phyloP scores from a whole-genome alignment of 2,888 invertebrate genomes.

The Caenorhabditis sinica region DNA sequence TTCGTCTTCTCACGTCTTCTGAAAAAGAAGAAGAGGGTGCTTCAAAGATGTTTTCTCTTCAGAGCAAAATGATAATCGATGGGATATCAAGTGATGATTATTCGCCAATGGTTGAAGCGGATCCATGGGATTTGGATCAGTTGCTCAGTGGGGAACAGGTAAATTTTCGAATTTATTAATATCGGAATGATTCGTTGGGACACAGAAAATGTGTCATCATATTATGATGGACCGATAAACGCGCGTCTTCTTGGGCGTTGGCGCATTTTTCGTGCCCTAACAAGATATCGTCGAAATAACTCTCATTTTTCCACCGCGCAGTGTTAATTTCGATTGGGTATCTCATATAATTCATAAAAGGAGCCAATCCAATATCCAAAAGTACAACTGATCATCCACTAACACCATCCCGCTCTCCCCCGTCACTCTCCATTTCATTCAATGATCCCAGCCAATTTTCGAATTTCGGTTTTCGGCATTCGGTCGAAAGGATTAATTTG shows the following conservation, averaged over 20 bases:
- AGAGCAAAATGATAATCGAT: constrained; percentile 61
- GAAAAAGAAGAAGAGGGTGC: not conserved
- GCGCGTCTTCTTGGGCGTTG: too few relatives aligned
- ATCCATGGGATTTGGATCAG: constrained; percentile 81
- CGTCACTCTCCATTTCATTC: not conserved
- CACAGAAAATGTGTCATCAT: not conserved
- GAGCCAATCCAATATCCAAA: not conserved
- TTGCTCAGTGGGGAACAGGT: constrained; percentile 79
- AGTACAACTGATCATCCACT: constrained; percentile 22
- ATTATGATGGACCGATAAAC: too few relatives aligned
- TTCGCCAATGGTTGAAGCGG: constrained; percentile 68
- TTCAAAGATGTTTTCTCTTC: constrained; percentile 21
- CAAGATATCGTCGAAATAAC: too few relatives aligned
- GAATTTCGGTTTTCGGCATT: constrained; percentile 18
- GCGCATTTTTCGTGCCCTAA: too few relatives aligned
- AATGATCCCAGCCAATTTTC: constrained; percentile 30
- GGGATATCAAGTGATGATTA: constrained; percentile 64
- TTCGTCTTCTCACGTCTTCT: constrained; percentile 2
- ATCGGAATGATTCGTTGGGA: not conserved
- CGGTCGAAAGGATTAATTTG: constrained; percentile 52
- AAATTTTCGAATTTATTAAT: not conserved
- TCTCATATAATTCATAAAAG: too few relatives aligned
- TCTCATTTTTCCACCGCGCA: too few relatives aligned
- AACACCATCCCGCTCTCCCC: not conserved
- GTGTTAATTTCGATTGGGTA: too few relatives aligned